These are phyloP conservation scores for Liparis tanakae DNA, from an alignment of 2,797 vertebrate species.

Conservation along the genomic window DNA sequence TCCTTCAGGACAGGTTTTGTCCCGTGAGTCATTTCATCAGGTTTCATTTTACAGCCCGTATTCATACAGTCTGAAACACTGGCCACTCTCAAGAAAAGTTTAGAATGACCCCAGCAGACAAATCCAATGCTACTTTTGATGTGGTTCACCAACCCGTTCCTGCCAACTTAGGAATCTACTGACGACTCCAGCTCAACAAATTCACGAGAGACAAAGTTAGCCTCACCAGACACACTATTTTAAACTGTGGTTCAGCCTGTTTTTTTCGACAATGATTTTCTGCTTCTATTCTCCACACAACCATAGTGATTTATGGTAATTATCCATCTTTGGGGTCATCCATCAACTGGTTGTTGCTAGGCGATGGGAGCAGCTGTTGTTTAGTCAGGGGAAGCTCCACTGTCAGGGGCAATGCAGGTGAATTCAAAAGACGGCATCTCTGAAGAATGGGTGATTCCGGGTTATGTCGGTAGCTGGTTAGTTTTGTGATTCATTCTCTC, in stretches of 20 bases:
- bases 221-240: constrained; percentile 34
- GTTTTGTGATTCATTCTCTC: constrained; percentile 24
- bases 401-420: constrained; percentile 84
- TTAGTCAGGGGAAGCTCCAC: constrained; percentile 92
- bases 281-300: constrained; percentile 88
- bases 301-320: constrained; percentile 99
- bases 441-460: constrained; percentile 58
- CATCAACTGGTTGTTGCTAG: constrained; percentile 99
- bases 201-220: constrained; percentile 43
- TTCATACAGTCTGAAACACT: constrained; percentile 51
- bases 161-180: neutral
- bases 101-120: constrained; percentile 9
- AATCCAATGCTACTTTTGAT: constrained; percentile 19
- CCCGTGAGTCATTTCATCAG: constrained; percentile 68
- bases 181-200: constrained; percentile 17
- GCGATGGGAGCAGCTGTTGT: constrained; percentile 99
- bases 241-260: constrained; percentile 85
- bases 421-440: constrained; percentile 69
- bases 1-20: constrained; percentile 71
- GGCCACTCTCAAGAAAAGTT: constrained; percentile 27
- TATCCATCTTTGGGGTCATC: constrained; percentile 99
- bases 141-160: constrained; percentile 14
- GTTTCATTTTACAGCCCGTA: constrained; percentile 65
- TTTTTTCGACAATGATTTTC: constrained; percentile 78
- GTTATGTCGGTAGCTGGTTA: constrained; percentile 37